These are phyloP conservation scores for Volucella inflata DNA, from an alignment of 2,888 invertebrate genomes.

Conservation along the genomic window DNA sequence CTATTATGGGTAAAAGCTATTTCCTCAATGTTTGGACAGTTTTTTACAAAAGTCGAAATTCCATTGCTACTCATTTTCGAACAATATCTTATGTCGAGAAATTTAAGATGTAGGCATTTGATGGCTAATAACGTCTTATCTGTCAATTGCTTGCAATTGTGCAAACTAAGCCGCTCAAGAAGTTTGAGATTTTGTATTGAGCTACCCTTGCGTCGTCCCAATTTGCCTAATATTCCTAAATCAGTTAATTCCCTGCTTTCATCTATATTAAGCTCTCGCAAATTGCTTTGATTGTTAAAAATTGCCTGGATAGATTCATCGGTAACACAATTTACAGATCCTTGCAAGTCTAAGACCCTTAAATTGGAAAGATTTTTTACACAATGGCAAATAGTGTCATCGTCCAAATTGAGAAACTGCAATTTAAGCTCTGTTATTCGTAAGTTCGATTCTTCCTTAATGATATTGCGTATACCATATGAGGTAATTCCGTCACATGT, in stretches of 20 bases:
- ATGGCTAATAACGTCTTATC: conserved; percentile 68
- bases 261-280: conserved; percentile 68
- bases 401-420: conserved; percentile 77
- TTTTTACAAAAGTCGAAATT: conserved; percentile 76
- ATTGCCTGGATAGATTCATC: no score
- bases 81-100: conserved; percentile 74
- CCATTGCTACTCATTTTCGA: conserved; percentile 77
- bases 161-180: conserved; percentile 76
- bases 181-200: conserved; percentile 77
- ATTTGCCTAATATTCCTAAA: conserved; percentile 74
- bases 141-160: conserved; percentile 78
- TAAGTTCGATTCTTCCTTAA: conserved; percentile 75
- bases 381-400: conserved; percentile 76
- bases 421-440: conserved; percentile 78
- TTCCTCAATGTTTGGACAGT: conserved; percentile 79
- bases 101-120: conserved; percentile 39
- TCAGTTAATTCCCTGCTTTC: conserved; percentile 78
- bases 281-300: no score
- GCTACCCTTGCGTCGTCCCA: conserved; percentile 34
- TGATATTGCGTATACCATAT: conserved; percentile 76
- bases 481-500: conserved; percentile 78
- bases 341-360: conserved; percentile 73
- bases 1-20: conserved; percentile 78
- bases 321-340: no score
- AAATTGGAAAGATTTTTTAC: conserved; percentile 78